These are phyloP conservation scores for Periparus ater DNA, from an alignment of 2,797 vertebrate species.

Conservation along the genomic window DNA sequence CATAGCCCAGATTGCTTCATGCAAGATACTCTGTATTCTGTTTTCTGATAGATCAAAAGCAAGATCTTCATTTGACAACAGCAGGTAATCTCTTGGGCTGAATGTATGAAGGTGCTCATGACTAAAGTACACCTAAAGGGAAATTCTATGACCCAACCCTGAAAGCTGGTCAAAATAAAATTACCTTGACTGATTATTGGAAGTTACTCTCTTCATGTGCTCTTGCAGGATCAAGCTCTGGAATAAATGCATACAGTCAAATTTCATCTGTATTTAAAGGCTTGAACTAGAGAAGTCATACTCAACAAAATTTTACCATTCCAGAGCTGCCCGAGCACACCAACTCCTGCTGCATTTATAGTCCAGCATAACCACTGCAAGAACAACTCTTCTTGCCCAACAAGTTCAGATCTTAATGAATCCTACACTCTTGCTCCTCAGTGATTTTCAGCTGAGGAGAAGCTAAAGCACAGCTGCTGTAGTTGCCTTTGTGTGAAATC, in stretches of 20 bases:
- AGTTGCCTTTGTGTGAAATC: neutral
- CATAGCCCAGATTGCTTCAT: neutral
- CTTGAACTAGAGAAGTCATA: neutral
- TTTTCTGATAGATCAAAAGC: neutral
- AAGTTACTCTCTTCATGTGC: neutral
- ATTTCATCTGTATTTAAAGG: neutral
- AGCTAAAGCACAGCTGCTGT: neutral
- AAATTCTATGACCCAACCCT: neutral
- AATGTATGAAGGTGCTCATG: neutral
- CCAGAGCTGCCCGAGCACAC: neutral
- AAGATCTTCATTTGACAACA: neutral
- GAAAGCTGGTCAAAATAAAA: neutral
- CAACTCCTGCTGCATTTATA: neutral
- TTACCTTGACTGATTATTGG: neutral
- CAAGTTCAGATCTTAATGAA: neutral
- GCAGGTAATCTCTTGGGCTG: neutral
- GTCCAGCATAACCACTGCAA: neutral
- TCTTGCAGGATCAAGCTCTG: neutral
- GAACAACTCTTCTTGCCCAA: neutral
- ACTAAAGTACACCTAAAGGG: neutral
- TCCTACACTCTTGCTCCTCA: neutral
- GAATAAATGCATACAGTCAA: neutral
- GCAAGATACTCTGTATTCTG: neutral
- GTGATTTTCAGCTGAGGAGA: neutral
- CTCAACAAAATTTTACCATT: neutral